A percentile compares a stretch with the other conserved stretches of the same genome.
These are phyloP conservation scores for Eidolon helvum DNA, from an alignment of 2,113 vertebrate species.

Conservation along the genomic window DNA sequence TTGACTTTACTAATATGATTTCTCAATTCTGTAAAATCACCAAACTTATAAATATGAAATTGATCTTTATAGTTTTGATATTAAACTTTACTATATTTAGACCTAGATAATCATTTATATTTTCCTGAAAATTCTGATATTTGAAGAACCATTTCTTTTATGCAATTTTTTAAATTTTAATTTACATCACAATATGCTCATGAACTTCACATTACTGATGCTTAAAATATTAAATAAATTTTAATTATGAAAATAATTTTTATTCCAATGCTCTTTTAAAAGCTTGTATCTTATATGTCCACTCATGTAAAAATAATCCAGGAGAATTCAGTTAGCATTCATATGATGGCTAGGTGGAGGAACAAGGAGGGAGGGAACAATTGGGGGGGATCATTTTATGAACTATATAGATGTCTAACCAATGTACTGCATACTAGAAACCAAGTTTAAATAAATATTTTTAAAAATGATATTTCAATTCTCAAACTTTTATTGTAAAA, in stretches of 20 bases:
- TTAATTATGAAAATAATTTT: conserved; percentile 11
- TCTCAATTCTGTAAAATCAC: not conserved
- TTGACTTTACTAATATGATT: not conserved
- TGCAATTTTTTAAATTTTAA: not conserved
- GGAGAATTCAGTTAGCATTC: too few relatives aligned
- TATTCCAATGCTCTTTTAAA: not conserved
- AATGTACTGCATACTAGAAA: too few relatives aligned
- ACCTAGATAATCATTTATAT: not conserved
- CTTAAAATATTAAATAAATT: not conserved
- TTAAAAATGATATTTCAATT: not conserved
- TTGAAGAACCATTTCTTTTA: not conserved
- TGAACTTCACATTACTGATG: not conserved
- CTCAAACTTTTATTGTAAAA: not conserved
- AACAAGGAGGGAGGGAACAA: too few relatives aligned
- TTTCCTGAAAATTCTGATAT: not conserved
- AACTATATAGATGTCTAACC: too few relatives aligned
- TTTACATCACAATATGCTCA: not conserved
- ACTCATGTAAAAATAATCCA: not conserved
- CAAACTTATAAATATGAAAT: not conserved
- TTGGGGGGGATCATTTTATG: too few relatives aligned
- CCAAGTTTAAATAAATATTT: too few relatives aligned
- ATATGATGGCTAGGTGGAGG: too few relatives aligned
- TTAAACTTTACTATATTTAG: not conserved
- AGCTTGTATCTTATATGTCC: not conserved
- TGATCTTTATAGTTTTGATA: not conserved